Evolutionary conservation across 2,888 invertebrate genomes (phyloP), one percentile per base, ranked within the genome.

Genomic region (Leistus spinibarbis): DNA sequence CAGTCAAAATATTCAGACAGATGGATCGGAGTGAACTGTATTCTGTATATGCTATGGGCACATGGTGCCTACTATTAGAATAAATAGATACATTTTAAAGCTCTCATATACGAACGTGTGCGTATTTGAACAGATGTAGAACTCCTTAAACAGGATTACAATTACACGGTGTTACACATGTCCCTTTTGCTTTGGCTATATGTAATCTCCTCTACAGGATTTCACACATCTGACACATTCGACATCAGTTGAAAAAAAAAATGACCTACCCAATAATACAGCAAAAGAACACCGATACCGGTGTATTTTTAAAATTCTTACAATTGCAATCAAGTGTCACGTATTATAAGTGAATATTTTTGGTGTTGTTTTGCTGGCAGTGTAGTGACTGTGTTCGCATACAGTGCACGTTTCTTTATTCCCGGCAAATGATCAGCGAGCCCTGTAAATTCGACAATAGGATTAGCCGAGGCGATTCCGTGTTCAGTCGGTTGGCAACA

Each of bases 151-250:
- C 82, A 79, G 84, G 84, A 85, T 85, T 85, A 84, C 82, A 83
- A 84, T 84, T 84, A 84, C 83, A 84, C 79, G 83, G 83, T 79
- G 80, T 85, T 85, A 84, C 84, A 84, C 84, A 84, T 85, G 84
- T 82, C 57, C 69, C 10, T 20, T 10, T 60, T 4, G 19, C 22
- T 10, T 16, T 57, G 20, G 20, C 60, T 9, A 19, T 10, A 22
- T 20, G 22, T 60, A 60, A 60, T 60, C 60, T 60, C 22, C 60
- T 60, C 16, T 20, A 60, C 60, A 60, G 22, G 60, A 60, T 60
- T 60, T 22, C 60, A 19, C 10, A 16, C 60, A 60, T 60, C 40
- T 40, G 40, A 40, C 40, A 40, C 40, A 40, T 60, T 7, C 60
- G 20, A 19, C 19, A 20, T 60, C 60, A 4, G 17, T 40, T 10